phyloP scores from a whole-genome alignment of 2,797 vertebrate genomes.

The Trachops cirrhosus region DNA sequence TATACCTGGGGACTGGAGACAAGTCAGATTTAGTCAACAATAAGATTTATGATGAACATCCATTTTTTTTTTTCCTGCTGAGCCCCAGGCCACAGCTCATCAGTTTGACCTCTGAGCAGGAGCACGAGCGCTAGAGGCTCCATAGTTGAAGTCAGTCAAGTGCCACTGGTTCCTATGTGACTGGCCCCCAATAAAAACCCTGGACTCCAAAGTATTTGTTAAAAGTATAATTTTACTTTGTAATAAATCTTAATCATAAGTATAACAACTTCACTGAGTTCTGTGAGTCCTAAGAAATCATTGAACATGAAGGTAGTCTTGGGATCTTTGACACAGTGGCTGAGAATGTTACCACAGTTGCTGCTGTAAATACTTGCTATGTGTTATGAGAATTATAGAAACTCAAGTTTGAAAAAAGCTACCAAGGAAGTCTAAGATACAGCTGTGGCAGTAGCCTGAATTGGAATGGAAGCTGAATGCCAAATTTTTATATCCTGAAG shows the following conservation, averaged over 20 bases:
- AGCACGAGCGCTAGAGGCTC: neutral
- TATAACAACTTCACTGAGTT: neutral
- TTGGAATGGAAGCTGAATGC: neutral
- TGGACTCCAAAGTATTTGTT: neutral
- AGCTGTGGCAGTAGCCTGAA: neutral
- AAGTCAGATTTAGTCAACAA: neutral
- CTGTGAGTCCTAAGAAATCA: neutral
- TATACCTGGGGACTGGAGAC: neutral
- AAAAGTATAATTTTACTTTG: neutral
- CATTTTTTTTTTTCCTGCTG: neutral
- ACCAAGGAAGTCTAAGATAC: neutral
- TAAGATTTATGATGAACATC: neutral
- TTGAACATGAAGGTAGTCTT: neutral
- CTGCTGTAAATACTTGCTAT: neutral
- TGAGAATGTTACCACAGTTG: no score
- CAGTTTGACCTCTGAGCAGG: neutral
- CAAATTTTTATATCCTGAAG: neutral
- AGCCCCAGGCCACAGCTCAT: neutral
- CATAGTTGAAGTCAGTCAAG: neutral
- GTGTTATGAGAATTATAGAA: neutral
- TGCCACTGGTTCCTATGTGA: neutral
- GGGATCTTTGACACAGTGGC: neutral
- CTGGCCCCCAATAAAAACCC: neutral
- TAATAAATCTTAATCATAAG: neutral
- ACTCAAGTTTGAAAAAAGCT: neutral